phyloP scores from a whole-genome alignment of 2,888 invertebrate species.

The Arctia plantaginis region DNA sequence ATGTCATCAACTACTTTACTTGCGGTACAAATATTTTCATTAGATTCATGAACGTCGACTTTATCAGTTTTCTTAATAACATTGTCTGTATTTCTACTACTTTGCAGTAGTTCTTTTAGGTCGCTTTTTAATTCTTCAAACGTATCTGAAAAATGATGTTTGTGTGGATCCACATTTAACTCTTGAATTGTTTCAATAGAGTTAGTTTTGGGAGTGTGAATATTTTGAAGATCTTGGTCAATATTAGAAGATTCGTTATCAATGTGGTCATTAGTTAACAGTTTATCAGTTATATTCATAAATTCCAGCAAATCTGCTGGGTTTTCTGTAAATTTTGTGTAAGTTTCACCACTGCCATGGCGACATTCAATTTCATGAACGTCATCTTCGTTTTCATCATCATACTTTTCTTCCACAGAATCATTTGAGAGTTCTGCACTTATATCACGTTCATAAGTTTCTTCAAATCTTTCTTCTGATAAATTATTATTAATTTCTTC shows the following conservation, averaged over 20 bases:
- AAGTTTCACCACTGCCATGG: constrained; percentile 80
- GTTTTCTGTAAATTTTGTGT: constrained; percentile 80
- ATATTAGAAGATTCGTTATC: constrained; percentile 50
- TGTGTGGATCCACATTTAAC: constrained; percentile 40
- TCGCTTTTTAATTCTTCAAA: constrained; percentile 74
- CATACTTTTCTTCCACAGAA: constrained; percentile 63
- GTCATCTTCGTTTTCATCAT: constrained; percentile 48
- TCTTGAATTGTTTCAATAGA: constrained; percentile 72
- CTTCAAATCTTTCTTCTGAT: constrained; percentile 68
- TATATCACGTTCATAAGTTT: constrained; percentile 68
- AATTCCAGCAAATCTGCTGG: constrained; percentile 79
- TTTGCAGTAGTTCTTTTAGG: constrained; percentile 70
- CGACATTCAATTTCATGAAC: constrained; percentile 63
- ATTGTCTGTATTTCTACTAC: constrained; percentile 54
- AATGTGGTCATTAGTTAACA: constrained; percentile 62
- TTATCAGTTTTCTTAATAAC: constrained; percentile 44
- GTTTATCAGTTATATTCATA: constrained; percentile 76
- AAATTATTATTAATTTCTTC: constrained; percentile 58
- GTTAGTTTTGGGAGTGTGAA: constrained; percentile 78
- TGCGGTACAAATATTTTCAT: constrained; percentile 17
- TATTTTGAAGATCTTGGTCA: constrained; percentile 60
- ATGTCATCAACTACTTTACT: constrained; percentile 69
- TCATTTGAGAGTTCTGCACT: constrained; percentile 67
- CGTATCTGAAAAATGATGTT: constrained; percentile 69
- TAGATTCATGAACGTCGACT: constrained; percentile 37